Base-by-base conservation (phyloP, 2,797 vertebrate genomes). In the Sebastes hopkinsi region DNA sequence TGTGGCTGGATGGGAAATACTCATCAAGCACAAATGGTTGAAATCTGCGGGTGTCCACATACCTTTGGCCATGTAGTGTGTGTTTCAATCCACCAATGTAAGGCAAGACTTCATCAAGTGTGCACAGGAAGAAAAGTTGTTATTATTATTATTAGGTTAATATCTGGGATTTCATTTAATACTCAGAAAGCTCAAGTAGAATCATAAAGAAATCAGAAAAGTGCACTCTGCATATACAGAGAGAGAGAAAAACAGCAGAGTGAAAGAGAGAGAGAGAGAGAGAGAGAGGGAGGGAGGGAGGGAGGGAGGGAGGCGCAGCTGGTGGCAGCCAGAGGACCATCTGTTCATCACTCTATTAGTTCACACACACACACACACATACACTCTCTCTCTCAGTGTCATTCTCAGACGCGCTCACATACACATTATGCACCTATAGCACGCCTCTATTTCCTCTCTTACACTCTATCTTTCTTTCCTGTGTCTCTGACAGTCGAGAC, bases 301-400 rank as follows among this genome's bases (percentile, higher is more conserved):
- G 38, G 36, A 38, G 36, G 73, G 88, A 79, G 82, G 68, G 82
- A 90, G 92, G 80, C 95, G 95, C 96, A 97, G 96, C 97, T 97
- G 97, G 95, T 93, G 94, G 95, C 96, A 97, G 96, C 96, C 96
- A 96, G 94, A 92, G 91, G 91, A 93, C 96, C 97, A 97, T 96
- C 97, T 97, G 97, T 95, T 96, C 91, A 87, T 92, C 90, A 93
- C 93, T 95, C 79, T 91, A 90, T 93, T 94, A 94, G 92, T 90
- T 88, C 88, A 75, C 83, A 36, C 60, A 54, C 64, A 54, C 73
- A 60, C n/a, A 38, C 38, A 38, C 66, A 69, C 22, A 65, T 11
- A 65, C 29, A 36, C 65, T 38, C 56, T 60, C 36, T 30, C 64
- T 20, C 56, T 27, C 29, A 14, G 52, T 18, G 27, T 69, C 62